A percentile compares a stretch with the other conserved stretches of the same genome.
Conservation (phyloP, 1,140 invertebrate species). For the Chionoecetes opilio region DNA sequence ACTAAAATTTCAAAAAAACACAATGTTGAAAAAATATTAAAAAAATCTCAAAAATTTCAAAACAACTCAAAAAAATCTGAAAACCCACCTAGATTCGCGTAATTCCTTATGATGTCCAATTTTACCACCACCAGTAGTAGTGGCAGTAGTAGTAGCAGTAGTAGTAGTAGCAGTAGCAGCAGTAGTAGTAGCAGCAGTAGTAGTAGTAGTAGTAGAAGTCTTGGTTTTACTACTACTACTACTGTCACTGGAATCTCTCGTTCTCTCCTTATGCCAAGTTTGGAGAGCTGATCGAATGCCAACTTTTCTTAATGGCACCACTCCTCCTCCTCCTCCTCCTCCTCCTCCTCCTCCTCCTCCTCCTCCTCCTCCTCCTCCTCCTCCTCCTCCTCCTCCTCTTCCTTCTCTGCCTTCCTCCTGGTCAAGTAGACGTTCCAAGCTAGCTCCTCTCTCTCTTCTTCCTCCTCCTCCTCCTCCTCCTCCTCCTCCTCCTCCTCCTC, state of each 20-base stretch:
- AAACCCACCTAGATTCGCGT: constrained; percentile 41
- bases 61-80: neutral
- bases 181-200: neutral
- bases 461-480: neutral
- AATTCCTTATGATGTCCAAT: constrained; percentile 48
- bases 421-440: constrained; percentile 48
- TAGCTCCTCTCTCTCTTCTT: constrained; percentile 55
- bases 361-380: constrained; percentile 42
- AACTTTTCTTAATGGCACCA: constrained; percentile 48
- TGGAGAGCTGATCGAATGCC: constrained; percentile 67
- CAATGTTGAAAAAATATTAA: neutral
- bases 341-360: constrained; percentile 33
- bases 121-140: neutral
- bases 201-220: constrained; percentile 30
- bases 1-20: neutral
- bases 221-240: too few species aligned
- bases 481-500: neutral
- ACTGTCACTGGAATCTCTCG: neutral
- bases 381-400: neutral
- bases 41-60: neutral
- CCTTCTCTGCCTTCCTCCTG: neutral
- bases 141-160: constrained; percentile 38
- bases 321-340: neutral
- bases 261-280: constrained; percentile 65
- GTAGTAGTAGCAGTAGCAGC: neutral